A percentile compares a stretch with the other conserved stretches of the same genome.
Conservation (phyloP, 2,113 vertebrate genomes). For the Pluvialis apricaria region DNA sequence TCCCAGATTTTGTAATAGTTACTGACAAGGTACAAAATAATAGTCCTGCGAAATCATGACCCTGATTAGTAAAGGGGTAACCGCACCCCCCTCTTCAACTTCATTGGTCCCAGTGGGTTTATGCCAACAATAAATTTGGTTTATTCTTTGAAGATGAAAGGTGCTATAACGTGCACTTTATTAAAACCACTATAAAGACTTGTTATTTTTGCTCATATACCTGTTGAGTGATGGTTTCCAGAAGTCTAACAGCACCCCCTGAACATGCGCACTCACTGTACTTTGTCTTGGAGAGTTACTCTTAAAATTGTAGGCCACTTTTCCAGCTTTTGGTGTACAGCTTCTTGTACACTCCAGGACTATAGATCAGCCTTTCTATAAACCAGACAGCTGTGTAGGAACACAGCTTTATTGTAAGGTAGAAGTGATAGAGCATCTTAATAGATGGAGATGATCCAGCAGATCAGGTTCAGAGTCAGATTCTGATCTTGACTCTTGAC, state of each 20-base stretch:
- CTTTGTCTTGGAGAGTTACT: background rate
- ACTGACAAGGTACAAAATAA: slow-evolving; percentile 42
- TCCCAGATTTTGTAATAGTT: background rate
- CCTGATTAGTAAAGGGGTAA: slow-evolving; percentile 8
- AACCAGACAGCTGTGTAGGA: background rate
- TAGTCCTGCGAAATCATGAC: slow-evolving; percentile 1
- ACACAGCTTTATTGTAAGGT: background rate
- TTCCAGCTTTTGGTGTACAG: background rate
- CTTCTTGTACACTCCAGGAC: background rate
- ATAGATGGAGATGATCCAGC: background rate
- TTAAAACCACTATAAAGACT: slow-evolving; percentile 23
- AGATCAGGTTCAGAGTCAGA: background rate
- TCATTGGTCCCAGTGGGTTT: background rate
- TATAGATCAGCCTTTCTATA: background rate
- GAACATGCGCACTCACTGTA: background rate
- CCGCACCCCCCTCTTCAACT: background rate
- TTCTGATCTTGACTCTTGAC: background rate
- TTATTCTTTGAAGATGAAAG: slow-evolving; percentile 57
- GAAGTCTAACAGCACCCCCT: background rate
- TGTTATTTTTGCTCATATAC: slow-evolving; percentile 43
- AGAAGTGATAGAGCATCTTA: background rate
- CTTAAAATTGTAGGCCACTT: background rate
- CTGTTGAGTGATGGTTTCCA: slow-evolving; percentile 42
- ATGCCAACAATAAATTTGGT: slow-evolving; percentile 18
- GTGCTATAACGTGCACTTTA: slow-evolving; percentile 8